Evolutionary conservation across 2,888 invertebrate genomes (phyloP).

Genomic region (Agrilus cyanescens): DNA sequence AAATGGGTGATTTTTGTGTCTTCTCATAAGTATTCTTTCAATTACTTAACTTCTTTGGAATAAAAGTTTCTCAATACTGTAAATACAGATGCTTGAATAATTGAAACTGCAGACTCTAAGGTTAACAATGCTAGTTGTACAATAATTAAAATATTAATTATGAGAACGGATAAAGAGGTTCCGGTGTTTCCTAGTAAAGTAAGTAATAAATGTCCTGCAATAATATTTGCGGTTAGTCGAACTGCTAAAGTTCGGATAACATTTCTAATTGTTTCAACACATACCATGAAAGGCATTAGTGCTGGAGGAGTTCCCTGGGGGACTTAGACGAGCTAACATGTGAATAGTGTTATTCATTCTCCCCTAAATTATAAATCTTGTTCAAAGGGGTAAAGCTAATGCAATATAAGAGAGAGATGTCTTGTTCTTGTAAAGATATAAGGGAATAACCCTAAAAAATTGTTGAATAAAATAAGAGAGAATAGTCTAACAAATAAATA

Average conservation of each 20-base stretch:
- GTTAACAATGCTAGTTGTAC: slow-evolving; percentile 42
- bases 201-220: slow-evolving; percentile 58
- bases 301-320: slow-evolving; percentile 52
- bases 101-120: slow-evolving; percentile 47
- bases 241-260: slow-evolving; percentile 59
- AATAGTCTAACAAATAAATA: slow-evolving; percentile 48
- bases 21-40: too few species aligned
- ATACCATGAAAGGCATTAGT: slow-evolving; percentile 60
- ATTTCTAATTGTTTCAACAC: slow-evolving; percentile 65
- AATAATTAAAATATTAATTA: slow-evolving; percentile 22
- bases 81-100: slow-evolving; percentile 58
- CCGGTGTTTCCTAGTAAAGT: slow-evolving; percentile 44
- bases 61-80: slow-evolving; percentile 52
- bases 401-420: slow-evolving; percentile 48
- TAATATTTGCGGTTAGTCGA: slow-evolving; percentile 65
- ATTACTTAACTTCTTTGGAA: slow-evolving; percentile 54
- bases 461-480: slow-evolving; percentile 50
- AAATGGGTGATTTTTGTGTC: slow-evolving; percentile 44
- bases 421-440: slow-evolving; percentile 61
- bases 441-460: slow-evolving; percentile 56
- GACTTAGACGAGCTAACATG: slow-evolving; percentile 56
- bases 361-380: slow-evolving; percentile 52
- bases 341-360: slow-evolving; percentile 49
- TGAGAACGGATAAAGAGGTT: slow-evolving; percentile 15
- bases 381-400: slow-evolving; percentile 50